Percentiles rank a stretch among this genome's conserved stretches.
These are phyloP conservation scores for Tinea pellionella DNA, from an alignment of 2,888 invertebrate species.

Conservation along the genomic window DNA sequence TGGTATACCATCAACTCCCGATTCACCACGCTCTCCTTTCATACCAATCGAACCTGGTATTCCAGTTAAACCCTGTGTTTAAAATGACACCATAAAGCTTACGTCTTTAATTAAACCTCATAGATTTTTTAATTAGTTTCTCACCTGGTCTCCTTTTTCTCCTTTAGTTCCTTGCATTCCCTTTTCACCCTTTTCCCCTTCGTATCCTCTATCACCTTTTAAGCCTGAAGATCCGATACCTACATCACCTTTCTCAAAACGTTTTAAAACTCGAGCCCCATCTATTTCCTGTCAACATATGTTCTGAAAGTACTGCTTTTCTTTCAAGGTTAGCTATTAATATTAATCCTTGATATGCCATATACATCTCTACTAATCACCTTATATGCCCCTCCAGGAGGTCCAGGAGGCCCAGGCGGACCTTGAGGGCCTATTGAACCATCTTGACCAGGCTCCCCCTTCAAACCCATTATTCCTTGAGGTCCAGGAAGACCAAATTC, in stretches of 20 bases:
- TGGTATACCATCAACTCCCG: constrained; percentile 62
- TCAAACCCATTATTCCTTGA: constrained; percentile 66
- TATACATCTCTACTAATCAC: constrained; percentile 29
- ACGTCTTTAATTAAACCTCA: no score
- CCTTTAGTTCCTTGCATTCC: constrained; percentile 64
- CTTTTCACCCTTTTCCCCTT: constrained; percentile 68
- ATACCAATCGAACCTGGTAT: constrained; percentile 32
- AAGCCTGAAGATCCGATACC: constrained; percentile 56
- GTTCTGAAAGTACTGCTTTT: constrained; percentile 23
- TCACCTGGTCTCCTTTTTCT: constrained; percentile 48
- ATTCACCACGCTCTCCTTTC: constrained; percentile 42
- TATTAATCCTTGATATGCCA: neutral
- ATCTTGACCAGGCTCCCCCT: constrained; percentile 78
- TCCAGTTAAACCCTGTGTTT: constrained; percentile 27
- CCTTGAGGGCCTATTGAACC: constrained; percentile 74
- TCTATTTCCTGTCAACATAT: constrained; percentile 42
- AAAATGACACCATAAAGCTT: neutral
- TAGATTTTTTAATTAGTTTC: no score
- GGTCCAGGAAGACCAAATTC: constrained; percentile 67
- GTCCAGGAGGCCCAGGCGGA: constrained; percentile 68
- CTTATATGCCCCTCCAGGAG: constrained; percentile 52
- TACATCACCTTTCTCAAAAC: constrained; percentile 33
- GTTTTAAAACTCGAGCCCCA: constrained; percentile 26
- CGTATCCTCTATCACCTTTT: constrained; percentile 66
- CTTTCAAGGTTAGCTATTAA: neutral